Percentiles rank a stretch among this genome's conserved stretches.
Conservation (phyloP, 2,113 vertebrate genomes). For the Hypanus sabinus region DNA sequence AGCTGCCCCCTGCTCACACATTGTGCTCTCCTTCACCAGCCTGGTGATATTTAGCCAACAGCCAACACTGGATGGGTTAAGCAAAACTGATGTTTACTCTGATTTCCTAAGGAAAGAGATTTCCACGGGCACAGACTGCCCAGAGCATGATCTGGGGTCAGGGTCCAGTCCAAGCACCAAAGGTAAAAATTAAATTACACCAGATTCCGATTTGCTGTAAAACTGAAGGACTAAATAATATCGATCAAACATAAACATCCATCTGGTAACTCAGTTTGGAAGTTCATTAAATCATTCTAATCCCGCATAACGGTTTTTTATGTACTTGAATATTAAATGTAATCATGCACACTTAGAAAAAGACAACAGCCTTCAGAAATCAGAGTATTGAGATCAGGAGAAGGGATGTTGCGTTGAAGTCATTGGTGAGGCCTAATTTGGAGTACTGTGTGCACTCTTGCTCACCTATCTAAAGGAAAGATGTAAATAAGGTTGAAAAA, state of each 20-base stretch:
- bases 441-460: too few relatives aligned
- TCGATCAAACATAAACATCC: not conserved
- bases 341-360: too few relatives aligned
- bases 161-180: not conserved
- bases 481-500: too few relatives aligned
- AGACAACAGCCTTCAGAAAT: too few relatives aligned
- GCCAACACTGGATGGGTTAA: not conserved
- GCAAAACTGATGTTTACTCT: not conserved
- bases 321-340: not conserved
- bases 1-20: not conserved
- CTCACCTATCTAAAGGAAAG: too few relatives aligned
- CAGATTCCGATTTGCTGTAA: not conserved
- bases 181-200: too few relatives aligned
- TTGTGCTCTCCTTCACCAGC: not conserved
- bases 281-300: not conserved
- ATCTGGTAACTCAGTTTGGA: not conserved
- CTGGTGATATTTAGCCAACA: not conserved
- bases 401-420: too few relatives aligned
- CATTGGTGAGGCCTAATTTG: too few relatives aligned
- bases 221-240: not conserved
- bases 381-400: too few relatives aligned
- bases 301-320: not conserved
- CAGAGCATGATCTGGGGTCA: too few relatives aligned
- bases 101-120: not conserved
- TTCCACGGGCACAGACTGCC: not conserved